Percentiles rank a stretch among this genome's conserved stretches.
Evolutionary conservation across 37 sponge, comb jelly and placozoan species (phyloP).

Genomic region (Crambe crambe): DNA sequence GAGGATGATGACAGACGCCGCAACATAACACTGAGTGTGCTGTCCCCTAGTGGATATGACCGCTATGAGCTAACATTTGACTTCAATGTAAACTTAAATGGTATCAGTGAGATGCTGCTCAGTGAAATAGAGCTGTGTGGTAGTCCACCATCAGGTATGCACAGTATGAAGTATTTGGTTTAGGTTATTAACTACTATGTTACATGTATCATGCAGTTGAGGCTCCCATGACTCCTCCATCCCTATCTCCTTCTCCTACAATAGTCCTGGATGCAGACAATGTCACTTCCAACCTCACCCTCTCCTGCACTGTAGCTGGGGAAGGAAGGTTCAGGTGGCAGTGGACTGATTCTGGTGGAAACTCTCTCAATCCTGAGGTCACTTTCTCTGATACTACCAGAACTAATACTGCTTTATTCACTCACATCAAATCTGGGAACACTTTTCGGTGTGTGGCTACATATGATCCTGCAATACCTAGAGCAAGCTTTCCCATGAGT

Average conservation of each 20-base stretch:
- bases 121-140: conserved; percentile 54
- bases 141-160: conserved; percentile 7
- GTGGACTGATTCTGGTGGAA: conserved; percentile 23
- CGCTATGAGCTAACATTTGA: no score
- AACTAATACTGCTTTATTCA: conserved; percentile 23
- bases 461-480: neutral
- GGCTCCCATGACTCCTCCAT: neutral
- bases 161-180: no score
- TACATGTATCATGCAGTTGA: neutral
- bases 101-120: conserved; percentile 15
- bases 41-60: no score
- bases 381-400: conserved; percentile 52
- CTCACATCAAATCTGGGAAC: conserved; percentile 5
- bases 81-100: conserved; percentile 8
- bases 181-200: no score
- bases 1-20: conserved; percentile 18
- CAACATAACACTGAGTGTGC: conserved; percentile 33
- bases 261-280: neutral
- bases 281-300: conserved; percentile 1
- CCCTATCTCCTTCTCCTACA: neutral
- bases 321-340: conserved; percentile 45
- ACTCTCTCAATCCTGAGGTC: neutral
- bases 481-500: neutral
- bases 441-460: conserved; percentile 27
- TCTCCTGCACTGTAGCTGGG: conserved; percentile 53